These are phyloP conservation scores for Drosophila parthenogenetica DNA, from an alignment of 2,888 invertebrate genomes.

Conservation along the genomic window DNA sequence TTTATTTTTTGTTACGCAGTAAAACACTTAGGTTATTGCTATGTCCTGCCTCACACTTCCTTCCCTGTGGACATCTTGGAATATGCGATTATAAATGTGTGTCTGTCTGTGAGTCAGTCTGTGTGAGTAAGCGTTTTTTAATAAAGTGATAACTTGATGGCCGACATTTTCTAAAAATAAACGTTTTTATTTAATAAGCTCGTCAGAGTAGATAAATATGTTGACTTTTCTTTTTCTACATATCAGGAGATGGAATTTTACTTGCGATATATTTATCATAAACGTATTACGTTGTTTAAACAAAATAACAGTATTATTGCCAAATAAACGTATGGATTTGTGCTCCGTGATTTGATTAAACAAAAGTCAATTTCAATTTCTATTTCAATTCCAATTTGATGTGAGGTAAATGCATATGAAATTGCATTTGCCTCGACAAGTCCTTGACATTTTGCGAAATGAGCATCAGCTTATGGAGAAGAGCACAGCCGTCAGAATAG, in stretches of 20 bases:
- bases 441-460: slow-evolving; percentile 76
- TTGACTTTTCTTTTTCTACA: not conserved
- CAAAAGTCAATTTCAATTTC: slow-evolving; percentile 50
- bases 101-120: slow-evolving; percentile 14
- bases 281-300: no score
- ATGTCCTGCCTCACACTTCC: slow-evolving; percentile 2
- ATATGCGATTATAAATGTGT: slow-evolving; percentile 8
- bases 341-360: slow-evolving; percentile 44
- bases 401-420: slow-evolving; percentile 68
- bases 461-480: slow-evolving; percentile 46
- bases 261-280: no score
- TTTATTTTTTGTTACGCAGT: slow-evolving; percentile 55
- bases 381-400: slow-evolving; percentile 23
- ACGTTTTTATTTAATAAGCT: slow-evolving; percentile 56
- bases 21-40: slow-evolving; percentile 43
- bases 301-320: no score
- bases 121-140: slow-evolving; percentile 77
- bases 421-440: slow-evolving; percentile 63
- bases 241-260: slow-evolving; percentile 5
- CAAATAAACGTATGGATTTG: not conserved
- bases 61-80: not conserved
- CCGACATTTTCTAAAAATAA: slow-evolving; percentile 74
- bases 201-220: slow-evolving; percentile 4
- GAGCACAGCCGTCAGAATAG: not conserved
- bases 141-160: slow-evolving; percentile 79